Conservation (phyloP, 2,797 vertebrate genomes). For the Rhincodon typus region DNA sequence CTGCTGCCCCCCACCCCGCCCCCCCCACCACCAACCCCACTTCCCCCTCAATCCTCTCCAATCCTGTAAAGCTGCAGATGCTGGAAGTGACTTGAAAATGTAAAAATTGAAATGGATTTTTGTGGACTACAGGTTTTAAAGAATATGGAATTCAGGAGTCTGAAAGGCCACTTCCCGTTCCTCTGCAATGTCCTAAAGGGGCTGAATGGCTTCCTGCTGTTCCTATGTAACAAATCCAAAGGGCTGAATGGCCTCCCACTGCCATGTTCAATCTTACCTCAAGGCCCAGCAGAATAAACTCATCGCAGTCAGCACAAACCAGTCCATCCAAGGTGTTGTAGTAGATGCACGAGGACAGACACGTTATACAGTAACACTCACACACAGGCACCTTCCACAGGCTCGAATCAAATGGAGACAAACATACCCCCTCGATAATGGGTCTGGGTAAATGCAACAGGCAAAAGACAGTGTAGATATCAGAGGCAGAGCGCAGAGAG, state of each 20-base stretch:
- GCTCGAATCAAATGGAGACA: conserved; percentile 36
- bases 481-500: not conserved
- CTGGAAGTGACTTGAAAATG: not conserved
- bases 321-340: conserved; percentile 38
- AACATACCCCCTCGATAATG: not conserved
- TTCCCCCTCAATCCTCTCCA: no score
- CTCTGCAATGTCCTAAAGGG: not conserved
- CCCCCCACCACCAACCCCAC: no score
- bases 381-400: conserved; percentile 33
- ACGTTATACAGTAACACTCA: conserved; percentile 38
- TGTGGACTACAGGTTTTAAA: not conserved
- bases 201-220: not conserved
- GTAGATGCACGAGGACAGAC: conserved; percentile 39
- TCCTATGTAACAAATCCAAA: not conserved
- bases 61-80: not conserved
- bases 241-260: not conserved
- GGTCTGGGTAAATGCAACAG: not conserved
- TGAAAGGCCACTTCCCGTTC: no score
- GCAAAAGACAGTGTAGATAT: no score
- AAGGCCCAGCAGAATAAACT: conserved; percentile 42
- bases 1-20: no score
- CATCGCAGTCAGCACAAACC: conserved; percentile 39
- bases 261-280: conserved; percentile 24
- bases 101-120: not conserved
- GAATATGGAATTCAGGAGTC: not conserved